Conservation (phyloP, 2,888 invertebrate species). For the Glaucopsyche alexis region DNA sequence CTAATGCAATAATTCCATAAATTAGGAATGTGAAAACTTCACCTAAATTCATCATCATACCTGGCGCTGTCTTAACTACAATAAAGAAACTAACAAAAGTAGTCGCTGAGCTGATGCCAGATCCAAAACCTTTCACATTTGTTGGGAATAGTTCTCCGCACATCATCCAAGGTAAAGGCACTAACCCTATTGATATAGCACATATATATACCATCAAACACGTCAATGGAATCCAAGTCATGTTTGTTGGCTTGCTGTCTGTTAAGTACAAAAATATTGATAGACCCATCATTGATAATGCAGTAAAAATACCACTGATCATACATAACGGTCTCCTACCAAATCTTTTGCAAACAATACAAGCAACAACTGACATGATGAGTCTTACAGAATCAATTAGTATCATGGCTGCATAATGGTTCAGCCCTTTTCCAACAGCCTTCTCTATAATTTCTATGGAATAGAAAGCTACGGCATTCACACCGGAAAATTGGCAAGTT, state of each 20-base stretch:
- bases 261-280: conserved; percentile 68
- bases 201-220: conserved; percentile 80
- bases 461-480: conserved; percentile 86
- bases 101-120: conserved; percentile 83
- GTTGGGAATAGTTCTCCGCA: conserved; percentile 86
- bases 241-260: conserved; percentile 53
- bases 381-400: conserved; percentile 83
- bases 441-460: conserved; percentile 83
- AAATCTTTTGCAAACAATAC: conserved; percentile 81
- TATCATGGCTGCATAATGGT: conserved; percentile 84
- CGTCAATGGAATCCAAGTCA: conserved; percentile 74
- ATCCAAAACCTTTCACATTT: conserved; percentile 82
- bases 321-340: conserved; percentile 83
- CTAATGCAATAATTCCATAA: conserved; percentile 80
- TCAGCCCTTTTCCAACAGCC: conserved; percentile 77
- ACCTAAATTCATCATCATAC: conserved; percentile 79
- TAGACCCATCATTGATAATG: conserved; percentile 79
- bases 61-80: conserved; percentile 84
- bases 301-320: conserved; percentile 82
- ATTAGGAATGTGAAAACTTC: conserved; percentile 81
- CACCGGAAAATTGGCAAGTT: conserved; percentile 85
- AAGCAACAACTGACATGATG: conserved; percentile 81
- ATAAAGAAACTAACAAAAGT: conserved; percentile 83
- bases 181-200: conserved; percentile 81
- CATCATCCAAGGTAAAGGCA: conserved; percentile 87